These are phyloP conservation scores for Chrysina gloriosa DNA, from an alignment of 2,888 invertebrate species.

Conservation along the genomic window DNA sequence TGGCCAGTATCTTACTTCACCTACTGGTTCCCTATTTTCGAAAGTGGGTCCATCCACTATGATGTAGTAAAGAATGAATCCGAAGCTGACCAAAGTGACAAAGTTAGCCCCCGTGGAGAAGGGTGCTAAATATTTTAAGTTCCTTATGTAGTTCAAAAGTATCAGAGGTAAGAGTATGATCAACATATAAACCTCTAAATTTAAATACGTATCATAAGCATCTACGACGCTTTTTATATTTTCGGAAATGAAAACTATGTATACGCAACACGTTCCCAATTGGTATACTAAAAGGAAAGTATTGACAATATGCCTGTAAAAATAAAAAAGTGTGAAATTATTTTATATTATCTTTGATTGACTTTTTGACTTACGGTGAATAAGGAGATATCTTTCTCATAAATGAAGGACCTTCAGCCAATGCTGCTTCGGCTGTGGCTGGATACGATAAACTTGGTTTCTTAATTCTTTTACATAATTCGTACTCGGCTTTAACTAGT, in stretches of 20 bases:
- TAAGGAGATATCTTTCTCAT: conserved; percentile 74
- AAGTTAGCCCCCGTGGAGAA: conserved; percentile 86
- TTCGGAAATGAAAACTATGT: conserved; percentile 91
- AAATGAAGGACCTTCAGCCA: conserved; percentile 79
- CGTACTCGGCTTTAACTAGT: conserved; percentile 78
- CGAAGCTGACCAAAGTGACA: conserved; percentile 80
- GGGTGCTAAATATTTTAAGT: conserved; percentile 83
- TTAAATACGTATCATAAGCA: conserved; percentile 67
- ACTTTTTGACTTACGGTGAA: conserved; percentile 71
- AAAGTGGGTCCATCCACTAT: conserved; percentile 72
- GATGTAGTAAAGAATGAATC: conserved; percentile 79
- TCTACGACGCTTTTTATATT: conserved; percentile 80
- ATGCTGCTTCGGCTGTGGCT: conserved; percentile 80
- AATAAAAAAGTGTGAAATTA: conserved; percentile 47
- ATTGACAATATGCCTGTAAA: conserved; percentile 77
- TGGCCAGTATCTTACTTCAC: conserved; percentile 71
- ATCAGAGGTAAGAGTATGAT: conserved; percentile 79
- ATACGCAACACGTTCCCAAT: conserved; percentile 96
- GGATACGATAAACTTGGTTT: conserved; percentile 79
- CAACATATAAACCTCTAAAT: conserved; percentile 76
- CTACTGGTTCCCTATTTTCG: conserved; percentile 66
- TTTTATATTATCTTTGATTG: neutral
- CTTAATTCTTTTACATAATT: conserved; percentile 70
- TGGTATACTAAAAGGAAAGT: conserved; percentile 87
- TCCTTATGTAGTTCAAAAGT: conserved; percentile 77